A percentile compares a stretch with the other conserved stretches of the same genome.
phyloP scores from a whole-genome alignment of 2,888 invertebrate species.

The Caenorhabditis virilis region DNA sequence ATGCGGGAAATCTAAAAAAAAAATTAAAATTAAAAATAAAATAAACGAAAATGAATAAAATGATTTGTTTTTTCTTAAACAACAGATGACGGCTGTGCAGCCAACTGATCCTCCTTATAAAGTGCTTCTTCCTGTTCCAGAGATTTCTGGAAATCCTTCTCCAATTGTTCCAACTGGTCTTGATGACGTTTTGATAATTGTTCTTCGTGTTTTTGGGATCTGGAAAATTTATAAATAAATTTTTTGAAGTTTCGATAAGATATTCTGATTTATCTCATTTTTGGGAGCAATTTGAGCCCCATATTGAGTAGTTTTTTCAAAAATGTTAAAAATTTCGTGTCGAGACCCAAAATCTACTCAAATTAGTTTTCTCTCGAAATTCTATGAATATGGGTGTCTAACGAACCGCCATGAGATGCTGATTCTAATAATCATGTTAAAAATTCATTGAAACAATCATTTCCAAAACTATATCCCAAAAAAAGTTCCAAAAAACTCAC shows the following conservation, averaged over 20 bases:
- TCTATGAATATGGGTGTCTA: too few species aligned
- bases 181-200: slow-evolving; percentile 61
- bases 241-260: neutral
- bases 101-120: slow-evolving; percentile 63
- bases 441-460: too few species aligned
- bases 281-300: too few species aligned
- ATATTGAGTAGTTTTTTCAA: too few species aligned
- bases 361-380: too few species aligned
- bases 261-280: too few species aligned
- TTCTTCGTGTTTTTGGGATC: slow-evolving; percentile 63
- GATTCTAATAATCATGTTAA: too few species aligned
- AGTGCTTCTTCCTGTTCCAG: slow-evolving; percentile 63
- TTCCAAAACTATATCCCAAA: too few species aligned
- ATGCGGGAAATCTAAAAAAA: too few species aligned
- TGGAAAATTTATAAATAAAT: slow-evolving; percentile 31
- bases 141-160: slow-evolving; percentile 57
- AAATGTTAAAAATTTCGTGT: too few species aligned
- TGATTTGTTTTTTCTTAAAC: slow-evolving; percentile 28
- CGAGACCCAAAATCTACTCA: too few species aligned
- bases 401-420: too few species aligned
- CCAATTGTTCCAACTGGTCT: slow-evolving; percentile 62
- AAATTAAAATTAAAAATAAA: neutral
- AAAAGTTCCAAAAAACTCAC: slow-evolving; percentile 21
- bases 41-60: neutral
- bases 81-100: slow-evolving; percentile 59